Evolutionary conservation across 2,113 vertebrate species (phyloP).

Genomic region (Mixornis gularis): DNA sequence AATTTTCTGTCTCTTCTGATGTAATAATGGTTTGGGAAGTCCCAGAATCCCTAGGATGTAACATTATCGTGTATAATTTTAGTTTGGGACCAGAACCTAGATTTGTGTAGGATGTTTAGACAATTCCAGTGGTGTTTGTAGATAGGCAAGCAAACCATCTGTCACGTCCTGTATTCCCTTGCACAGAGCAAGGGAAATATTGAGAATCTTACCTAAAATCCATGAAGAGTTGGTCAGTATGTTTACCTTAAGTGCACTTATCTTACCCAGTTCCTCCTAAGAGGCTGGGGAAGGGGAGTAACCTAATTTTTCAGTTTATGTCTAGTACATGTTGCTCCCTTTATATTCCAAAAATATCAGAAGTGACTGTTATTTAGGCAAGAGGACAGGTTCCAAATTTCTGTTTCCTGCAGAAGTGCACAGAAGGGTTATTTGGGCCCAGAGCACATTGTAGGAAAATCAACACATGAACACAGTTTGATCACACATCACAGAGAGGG

Average conservation of each 20-base stretch:
- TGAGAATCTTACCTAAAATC: background rate
- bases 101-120: background rate
- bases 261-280: background rate
- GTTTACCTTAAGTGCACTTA: background rate
- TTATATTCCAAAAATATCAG: background rate
- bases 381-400: background rate
- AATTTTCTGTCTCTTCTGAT: background rate
- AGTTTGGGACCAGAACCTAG: background rate
- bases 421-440: background rate
- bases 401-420: background rate
- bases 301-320: background rate
- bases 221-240: background rate
- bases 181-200: background rate
- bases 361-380: background rate
- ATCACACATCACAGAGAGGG: background rate
- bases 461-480: rapidly evolving
- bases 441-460: background rate
- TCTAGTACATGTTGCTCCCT: background rate
- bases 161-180: rapidly evolving
- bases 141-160: background rate
- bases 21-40: background rate
- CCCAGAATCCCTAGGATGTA: background rate
- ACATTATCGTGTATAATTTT: background rate
- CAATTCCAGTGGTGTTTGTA: background rate
- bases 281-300: background rate